Evolutionary conservation across 2,797 vertebrate species (phyloP).

Genomic region (Craterocephalus amniculus): DNA sequence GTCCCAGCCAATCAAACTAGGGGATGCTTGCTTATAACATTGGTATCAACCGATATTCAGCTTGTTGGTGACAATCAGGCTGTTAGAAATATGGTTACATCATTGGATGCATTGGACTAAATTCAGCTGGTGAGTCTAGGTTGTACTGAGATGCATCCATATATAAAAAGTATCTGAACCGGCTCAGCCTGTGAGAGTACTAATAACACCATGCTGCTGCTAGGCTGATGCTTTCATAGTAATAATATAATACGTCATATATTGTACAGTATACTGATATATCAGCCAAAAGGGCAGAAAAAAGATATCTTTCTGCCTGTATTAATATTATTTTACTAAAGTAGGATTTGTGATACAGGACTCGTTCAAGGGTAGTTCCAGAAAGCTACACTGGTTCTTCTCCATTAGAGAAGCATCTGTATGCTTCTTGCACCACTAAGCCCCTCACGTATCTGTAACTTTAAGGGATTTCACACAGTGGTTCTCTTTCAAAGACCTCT

Average conservation of each 20-base stretch:
- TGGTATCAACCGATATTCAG: background rate
- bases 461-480: background rate
- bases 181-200: background rate
- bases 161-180: background rate
- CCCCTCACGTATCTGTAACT: background rate
- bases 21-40: background rate
- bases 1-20: background rate
- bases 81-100: background rate
- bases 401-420: background rate
- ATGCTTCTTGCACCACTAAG: background rate
- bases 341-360: background rate
- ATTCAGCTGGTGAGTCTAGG: background rate
- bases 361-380: background rate
- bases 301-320: background rate
- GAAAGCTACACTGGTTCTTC: background rate
- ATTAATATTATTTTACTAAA: background rate
- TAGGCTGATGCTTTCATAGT: background rate
- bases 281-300: background rate
- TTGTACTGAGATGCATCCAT: background rate
- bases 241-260: background rate
- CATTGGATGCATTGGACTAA: background rate
- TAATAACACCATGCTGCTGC: background rate
- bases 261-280: constrained; percentile 9
- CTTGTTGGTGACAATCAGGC: background rate
- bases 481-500: background rate